A percentile compares a stretch with the other conserved stretches of the same genome.
phyloP scores from a whole-genome alignment of 2,888 invertebrate genomes.

The Cerceris ruficornis region DNA sequence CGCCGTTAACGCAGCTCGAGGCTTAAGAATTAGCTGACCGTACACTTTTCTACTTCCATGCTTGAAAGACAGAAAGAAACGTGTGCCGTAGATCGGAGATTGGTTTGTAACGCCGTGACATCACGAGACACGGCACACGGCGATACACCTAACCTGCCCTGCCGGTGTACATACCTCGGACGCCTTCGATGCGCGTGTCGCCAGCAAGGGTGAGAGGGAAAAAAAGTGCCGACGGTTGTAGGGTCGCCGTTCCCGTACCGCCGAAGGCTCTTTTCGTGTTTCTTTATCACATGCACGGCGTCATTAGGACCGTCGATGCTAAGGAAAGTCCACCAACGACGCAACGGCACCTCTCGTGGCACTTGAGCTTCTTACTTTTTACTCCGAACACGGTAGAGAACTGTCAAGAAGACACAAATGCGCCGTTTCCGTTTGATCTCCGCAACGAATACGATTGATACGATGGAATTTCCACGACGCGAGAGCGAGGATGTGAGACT shows the following conservation, averaged over 20 bases:
- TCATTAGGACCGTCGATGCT: constrained; percentile 34
- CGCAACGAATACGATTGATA: constrained; percentile 5
- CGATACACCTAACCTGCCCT: constrained; percentile 69
- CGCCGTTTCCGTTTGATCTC: constrained; percentile 16
- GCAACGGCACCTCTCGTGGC: constrained; percentile 37
- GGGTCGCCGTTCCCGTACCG: constrained; percentile 51
- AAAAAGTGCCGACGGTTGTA: constrained; percentile 51
- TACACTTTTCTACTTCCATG: too few species aligned
- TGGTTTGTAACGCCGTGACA: neutral
- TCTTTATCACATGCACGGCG: constrained; percentile 41
- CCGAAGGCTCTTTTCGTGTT: constrained; percentile 23
- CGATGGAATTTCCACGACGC: neutral
- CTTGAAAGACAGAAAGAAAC: neutral
- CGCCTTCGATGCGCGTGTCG: constrained; percentile 60
- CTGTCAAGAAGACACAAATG: constrained; percentile 44
- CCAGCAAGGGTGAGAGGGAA: constrained; percentile 46
- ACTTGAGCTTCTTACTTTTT: constrained; percentile 35
- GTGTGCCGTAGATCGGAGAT: neutral
- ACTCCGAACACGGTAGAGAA: constrained; percentile 40
- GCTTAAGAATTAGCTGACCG: too few species aligned
- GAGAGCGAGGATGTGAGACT: neutral
- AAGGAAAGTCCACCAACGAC: constrained; percentile 23
- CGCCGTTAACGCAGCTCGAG: too few species aligned
- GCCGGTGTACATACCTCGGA: constrained; percentile 68
- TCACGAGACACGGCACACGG: constrained; percentile 18